A percentile compares a stretch with the other conserved stretches of the same genome.
Conservation (phyloP, 2,113 vertebrate genomes). For the Notothenia coriiceps region DNA sequence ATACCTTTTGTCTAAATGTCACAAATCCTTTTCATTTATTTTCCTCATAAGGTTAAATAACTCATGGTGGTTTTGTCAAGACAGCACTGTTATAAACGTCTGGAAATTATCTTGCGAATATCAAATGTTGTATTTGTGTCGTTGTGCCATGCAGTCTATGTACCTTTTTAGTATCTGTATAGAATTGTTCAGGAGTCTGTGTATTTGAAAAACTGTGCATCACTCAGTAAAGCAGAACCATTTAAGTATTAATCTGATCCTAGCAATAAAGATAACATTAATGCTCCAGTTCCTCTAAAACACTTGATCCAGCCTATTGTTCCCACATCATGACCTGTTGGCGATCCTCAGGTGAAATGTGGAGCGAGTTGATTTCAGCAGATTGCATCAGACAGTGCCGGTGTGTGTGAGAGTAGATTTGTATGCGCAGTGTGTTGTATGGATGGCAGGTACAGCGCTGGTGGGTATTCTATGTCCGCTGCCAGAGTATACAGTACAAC, state of each 20-base stretch:
- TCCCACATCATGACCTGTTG: constrained; percentile 11
- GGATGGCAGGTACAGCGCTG: not conserved
- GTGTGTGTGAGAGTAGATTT: constrained; percentile 19
- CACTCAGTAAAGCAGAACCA: not conserved
- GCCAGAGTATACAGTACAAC: constrained; percentile 6
- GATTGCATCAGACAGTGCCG: constrained; percentile 60
- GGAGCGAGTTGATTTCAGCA: constrained; percentile 45
- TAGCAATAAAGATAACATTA: not conserved
- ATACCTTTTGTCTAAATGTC: not conserved
- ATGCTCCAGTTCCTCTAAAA: not conserved
- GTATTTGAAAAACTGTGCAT: not conserved
- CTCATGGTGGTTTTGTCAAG: not conserved
- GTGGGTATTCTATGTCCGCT: not conserved
- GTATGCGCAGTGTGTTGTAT: constrained; percentile 9
- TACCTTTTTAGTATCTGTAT: not conserved
- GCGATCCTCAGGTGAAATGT: constrained; percentile 1
- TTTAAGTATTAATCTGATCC: not conserved
- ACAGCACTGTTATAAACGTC: not conserved
- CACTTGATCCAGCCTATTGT: not conserved
- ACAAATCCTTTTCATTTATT: not conserved
- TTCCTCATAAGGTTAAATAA: not conserved
- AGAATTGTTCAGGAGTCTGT: not conserved
- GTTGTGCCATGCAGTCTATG: not conserved
- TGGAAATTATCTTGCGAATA: not conserved
- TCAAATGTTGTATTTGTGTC: not conserved